Percentiles rank a stretch among this genome's conserved stretches.
These are phyloP conservation scores for Notodonta ziczac DNA, from an alignment of 2,888 invertebrate genomes.

Conservation along the genomic window DNA sequence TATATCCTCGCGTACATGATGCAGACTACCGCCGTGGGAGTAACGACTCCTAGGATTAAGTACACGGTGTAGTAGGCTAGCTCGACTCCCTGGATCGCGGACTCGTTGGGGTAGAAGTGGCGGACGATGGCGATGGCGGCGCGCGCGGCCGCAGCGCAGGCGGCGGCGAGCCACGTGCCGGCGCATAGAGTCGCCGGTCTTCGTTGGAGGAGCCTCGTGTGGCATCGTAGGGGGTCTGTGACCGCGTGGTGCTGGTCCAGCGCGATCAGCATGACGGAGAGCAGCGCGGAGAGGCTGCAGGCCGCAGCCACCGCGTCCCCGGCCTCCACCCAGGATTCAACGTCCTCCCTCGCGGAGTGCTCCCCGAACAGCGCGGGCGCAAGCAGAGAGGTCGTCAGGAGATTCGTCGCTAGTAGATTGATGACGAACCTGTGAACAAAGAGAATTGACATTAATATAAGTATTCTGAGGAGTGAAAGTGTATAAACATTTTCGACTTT, in stretches of 20 bases:
- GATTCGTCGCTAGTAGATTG: conserved; percentile 80
- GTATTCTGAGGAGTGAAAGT: too few species aligned
- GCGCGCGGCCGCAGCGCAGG: conserved; percentile 65
- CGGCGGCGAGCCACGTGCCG: conserved; percentile 81
- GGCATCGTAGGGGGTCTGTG: conserved; percentile 79
- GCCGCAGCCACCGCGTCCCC: conserved; percentile 80
- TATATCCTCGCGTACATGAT: conserved; percentile 91
- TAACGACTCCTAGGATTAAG: conserved; percentile 65
- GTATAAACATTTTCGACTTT: neutral
- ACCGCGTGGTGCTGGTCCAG: conserved; percentile 84
- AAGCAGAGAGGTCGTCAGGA: conserved; percentile 77
- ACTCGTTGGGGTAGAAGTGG: conserved; percentile 61
- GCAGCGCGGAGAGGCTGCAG: conserved; percentile 69
- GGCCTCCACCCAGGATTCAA: conserved; percentile 84
- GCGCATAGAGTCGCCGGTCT: conserved; percentile 78
- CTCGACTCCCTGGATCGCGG: conserved; percentile 62
- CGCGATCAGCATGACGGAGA: conserved; percentile 72
- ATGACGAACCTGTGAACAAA: conserved; percentile 87
- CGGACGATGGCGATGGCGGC: conserved; percentile 64
- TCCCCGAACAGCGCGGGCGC: conserved; percentile 80
- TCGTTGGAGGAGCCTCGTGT: conserved; percentile 78
- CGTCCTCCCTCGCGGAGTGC: conserved; percentile 86
- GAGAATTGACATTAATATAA: conserved; percentile 30
- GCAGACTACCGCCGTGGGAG: conserved; percentile 86
- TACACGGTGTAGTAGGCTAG: conserved; percentile 70